phyloP scores from a whole-genome alignment of 2,113 vertebrate species.

The Nannobrachium achirus region DNA sequence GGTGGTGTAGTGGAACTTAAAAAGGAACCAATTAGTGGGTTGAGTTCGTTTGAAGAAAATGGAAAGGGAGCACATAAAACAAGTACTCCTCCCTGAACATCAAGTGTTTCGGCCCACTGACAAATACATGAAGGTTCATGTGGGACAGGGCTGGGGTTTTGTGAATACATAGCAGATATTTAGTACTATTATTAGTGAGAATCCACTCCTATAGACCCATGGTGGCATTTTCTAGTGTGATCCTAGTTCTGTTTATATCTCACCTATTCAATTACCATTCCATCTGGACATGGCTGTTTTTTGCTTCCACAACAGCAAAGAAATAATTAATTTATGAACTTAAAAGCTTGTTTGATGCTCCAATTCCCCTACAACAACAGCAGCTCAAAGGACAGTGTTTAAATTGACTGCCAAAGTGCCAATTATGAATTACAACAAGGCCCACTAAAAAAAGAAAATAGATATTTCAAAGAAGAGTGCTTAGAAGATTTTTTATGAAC shows the following conservation, averaged over 20 bases:
- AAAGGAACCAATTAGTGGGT: conserved; percentile 41
- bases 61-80: conserved; percentile 37
- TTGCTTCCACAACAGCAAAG: conserved; percentile 68
- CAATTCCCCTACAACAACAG: conserved; percentile 82
- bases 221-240: conserved; percentile 19
- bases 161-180: conserved; percentile 31
- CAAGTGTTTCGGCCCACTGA: conserved; percentile 39
- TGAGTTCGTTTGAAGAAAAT: conserved; percentile 47
- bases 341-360: conserved; percentile 85
- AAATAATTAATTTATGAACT: conserved; percentile 82
- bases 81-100: conserved; percentile 42
- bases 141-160: conserved; percentile 33
- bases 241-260: conserved; percentile 47
- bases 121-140: conserved; percentile 29
- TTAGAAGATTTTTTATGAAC: conserved; percentile 80
- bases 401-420: conserved; percentile 87
- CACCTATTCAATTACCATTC: conserved; percentile 72
- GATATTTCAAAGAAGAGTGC: conserved; percentile 65
- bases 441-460: conserved; percentile 83
- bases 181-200: conserved; percentile 52
- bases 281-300: conserved; percentile 66
- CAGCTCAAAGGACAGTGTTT: conserved; percentile 81
- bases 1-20: conserved; percentile 20
- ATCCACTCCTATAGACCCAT: conserved; percentile 44
- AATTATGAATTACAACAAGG: conserved; percentile 88